A percentile compares a stretch with the other conserved stretches of the same genome.
phyloP scores from a whole-genome alignment of 1,140 invertebrate genomes.

The Leptinotarsa texana region DNA sequence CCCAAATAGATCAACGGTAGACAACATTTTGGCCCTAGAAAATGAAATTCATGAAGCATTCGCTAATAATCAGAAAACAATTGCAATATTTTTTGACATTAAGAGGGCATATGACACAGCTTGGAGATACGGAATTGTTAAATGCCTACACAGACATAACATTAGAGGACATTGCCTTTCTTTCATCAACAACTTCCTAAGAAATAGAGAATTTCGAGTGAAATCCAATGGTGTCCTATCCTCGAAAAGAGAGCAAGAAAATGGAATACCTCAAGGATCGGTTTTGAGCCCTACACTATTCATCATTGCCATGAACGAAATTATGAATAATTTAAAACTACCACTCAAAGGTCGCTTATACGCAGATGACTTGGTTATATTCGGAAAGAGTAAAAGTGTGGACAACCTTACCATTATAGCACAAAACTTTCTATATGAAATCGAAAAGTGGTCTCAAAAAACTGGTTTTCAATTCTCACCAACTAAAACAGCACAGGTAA shows the following conservation, averaged over 20 bases:
- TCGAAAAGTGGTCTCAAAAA: not conserved
- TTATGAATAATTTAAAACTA: not conserved
- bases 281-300: slow-evolving; percentile 27
- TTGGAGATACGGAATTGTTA: slow-evolving; percentile 27
- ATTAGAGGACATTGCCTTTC: slow-evolving; percentile 18
- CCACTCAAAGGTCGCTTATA: slow-evolving; percentile 20
- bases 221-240: slow-evolving; percentile 16
- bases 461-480: not conserved
- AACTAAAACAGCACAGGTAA: slow-evolving; percentile 15
- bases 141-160: slow-evolving; percentile 14
- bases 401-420: not conserved
- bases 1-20: slow-evolving; percentile 27
- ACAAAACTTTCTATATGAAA: not conserved
- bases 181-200: slow-evolving; percentile 33
- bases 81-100: slow-evolving; percentile 33
- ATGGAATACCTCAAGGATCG: slow-evolving; percentile 27
- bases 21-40: slow-evolving; percentile 32
- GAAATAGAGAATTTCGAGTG: slow-evolving; percentile 22
- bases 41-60: slow-evolving; percentile 26
- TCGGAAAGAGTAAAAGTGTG: not conserved
- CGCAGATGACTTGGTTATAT: slow-evolving; percentile 26
- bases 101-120: slow-evolving; percentile 28
- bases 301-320: not conserved
- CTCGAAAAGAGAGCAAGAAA: not conserved
- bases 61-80: slow-evolving; percentile 16